Evolutionary conservation across 2,888 invertebrate species (phyloP).

Genomic region (Incurvaria masculella): DNA sequence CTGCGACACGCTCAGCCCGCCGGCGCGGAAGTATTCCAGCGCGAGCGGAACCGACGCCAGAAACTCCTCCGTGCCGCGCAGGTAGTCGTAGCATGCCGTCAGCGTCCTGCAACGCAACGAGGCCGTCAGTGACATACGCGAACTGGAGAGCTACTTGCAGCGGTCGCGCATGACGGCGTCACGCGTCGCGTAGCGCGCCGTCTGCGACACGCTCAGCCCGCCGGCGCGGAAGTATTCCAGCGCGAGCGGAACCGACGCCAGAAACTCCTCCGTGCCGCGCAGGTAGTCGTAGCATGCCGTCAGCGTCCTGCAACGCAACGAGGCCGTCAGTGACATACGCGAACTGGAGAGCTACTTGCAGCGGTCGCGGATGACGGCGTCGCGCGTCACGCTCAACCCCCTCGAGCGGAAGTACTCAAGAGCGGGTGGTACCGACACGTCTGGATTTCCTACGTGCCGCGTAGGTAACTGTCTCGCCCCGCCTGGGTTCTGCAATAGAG

Average conservation of each 20-base stretch:
- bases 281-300: conserved; percentile 33
- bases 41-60: conserved; percentile 3
- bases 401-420: conserved; percentile 4
- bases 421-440: conserved; percentile 2
- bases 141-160: neutral
- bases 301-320: conserved; percentile 34
- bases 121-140: no score
- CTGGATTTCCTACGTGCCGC: conserved; percentile 28
- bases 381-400: no score
- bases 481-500: conserved; percentile 30
- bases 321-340: no score
- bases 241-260: conserved; percentile 2
- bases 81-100: conserved; percentile 31
- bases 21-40: conserved; percentile 3
- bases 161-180: neutral
- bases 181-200: neutral
- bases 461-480: conserved; percentile 31
- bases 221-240: conserved; percentile 4
- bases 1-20: neutral
- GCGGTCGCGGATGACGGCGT: no score
- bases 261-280: conserved; percentile 29
- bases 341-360: no score
- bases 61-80: conserved; percentile 32
- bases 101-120: conserved; percentile 34
- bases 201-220: neutral